Base-by-base conservation (phyloP, 2,888 invertebrate genomes). In the Cecidostiba fungosa region DNA sequence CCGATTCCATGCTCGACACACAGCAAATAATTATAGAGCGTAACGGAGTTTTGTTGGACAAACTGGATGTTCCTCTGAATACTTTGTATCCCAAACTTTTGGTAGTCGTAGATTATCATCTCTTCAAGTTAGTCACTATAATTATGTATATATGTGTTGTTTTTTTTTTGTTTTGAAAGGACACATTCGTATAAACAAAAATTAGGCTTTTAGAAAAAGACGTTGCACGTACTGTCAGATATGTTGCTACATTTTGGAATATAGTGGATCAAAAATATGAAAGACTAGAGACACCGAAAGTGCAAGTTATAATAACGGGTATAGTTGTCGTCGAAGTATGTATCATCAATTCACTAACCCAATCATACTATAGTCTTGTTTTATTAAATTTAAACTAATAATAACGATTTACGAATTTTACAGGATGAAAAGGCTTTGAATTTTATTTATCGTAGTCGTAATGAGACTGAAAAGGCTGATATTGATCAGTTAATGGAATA, bases 241-340 rank as follows among this genome's bases (percentile, higher is more conserved):
- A 79, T 50, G 6, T 79, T 1, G 50, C 79, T 14, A 79, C 70
- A 32, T 79, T 79, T 50, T 79, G 79, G 79, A 79, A 79, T 32
- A 16, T 32, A 50, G 79, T 79, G 5, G 79, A 79, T 12, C 79
- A 70, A 50, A 79, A 79, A 19, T 79, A 70, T 29, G 47, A 29
- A 29, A 36, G 16, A 4, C 47, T 79, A 3, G 32, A 79, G 4
- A 43, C 47, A 2, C 79, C 79, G 4, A 79, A 79, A 79, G 69
- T 79, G 19, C 66, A 79, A 70, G 32, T 79, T 6, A 23, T 79
- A 29, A 3, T 79, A 4, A 79, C 79, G 43, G 79, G 79, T 36
- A 70, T 70, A 54, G 36, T 79, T 5, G 36, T 79, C n/a, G 50
- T 36, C 5, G n/a, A 50, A 19, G 79, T 79, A 26, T 4, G 26